A percentile compares a stretch with the other conserved stretches of the same genome.
phyloP scores from a whole-genome alignment of 2,113 vertebrate genomes.

The Xenopus tropicalis region DNA sequence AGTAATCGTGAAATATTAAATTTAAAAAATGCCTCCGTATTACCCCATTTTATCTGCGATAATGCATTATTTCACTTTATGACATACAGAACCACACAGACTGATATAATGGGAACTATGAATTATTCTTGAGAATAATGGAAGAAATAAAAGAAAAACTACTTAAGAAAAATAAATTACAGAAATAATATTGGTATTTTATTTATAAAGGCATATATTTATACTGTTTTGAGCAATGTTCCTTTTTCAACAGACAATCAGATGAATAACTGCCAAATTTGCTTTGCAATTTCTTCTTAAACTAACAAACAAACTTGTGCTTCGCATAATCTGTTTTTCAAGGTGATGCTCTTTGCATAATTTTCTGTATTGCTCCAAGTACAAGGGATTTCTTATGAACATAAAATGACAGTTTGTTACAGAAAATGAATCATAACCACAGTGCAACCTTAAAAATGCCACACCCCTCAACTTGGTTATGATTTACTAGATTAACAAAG shows the following conservation, averaged over 20 bases:
- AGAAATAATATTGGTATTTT: constrained; percentile 39
- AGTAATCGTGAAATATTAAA: too few relatives aligned
- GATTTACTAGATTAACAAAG: neutral
- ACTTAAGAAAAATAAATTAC: neutral
- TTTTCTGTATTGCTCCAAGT: constrained; percentile 38
- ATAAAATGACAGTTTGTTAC: neutral
- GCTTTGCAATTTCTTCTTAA: constrained; percentile 22
- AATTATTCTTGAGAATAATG: too few relatives aligned
- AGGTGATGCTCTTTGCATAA: constrained; percentile 23
- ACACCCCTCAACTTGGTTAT: neutral
- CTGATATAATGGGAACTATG: too few relatives aligned
- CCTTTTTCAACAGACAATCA: constrained; percentile 30
- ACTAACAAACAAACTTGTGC: constrained; percentile 44
- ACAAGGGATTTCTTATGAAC: constrained; percentile 17
- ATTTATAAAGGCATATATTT: constrained; percentile 43
- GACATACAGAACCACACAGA: too few relatives aligned
- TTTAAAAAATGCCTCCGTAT: too few relatives aligned
- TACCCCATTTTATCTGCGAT: too few relatives aligned
- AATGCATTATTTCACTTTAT: too few relatives aligned
- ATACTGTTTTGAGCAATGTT: constrained; percentile 35
- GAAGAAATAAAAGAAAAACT: too few relatives aligned
- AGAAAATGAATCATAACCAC: neutral
- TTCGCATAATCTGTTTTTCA: constrained; percentile 22
- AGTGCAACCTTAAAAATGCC: neutral
- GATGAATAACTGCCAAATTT: constrained; percentile 12